Evolutionary conservation across 2,888 invertebrate species (phyloP).

Genomic region (Chrysolina haemoptera): DNA sequence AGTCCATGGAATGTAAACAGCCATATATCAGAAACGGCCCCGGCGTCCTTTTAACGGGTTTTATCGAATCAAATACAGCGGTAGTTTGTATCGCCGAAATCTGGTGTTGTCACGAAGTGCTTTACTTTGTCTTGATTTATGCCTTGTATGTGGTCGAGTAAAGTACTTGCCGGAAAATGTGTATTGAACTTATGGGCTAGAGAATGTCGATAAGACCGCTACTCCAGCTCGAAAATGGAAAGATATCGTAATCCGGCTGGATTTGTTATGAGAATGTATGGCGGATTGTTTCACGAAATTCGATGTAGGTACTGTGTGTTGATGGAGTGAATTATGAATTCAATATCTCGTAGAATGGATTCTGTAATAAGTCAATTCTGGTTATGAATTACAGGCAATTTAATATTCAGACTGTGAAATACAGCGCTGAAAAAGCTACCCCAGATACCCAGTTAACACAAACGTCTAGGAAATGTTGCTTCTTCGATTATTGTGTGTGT

Average conservation of each 20-base stretch:
- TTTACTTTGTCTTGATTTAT: conserved; percentile 63
- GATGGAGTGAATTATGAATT: not conserved
- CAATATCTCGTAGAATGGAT: not conserved
- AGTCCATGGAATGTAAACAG: conserved; percentile 28
- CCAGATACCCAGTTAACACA: too few species aligned
- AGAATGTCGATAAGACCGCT: not conserved
- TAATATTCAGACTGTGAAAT: too few species aligned
- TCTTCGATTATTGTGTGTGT: too few species aligned
- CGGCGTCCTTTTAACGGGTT: conserved; percentile 40
- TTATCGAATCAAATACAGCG: conserved; percentile 53
- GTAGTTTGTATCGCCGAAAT: conserved; percentile 65
- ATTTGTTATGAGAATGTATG: not conserved
- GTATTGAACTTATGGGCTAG: conserved; percentile 6
- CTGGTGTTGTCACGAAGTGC: conserved; percentile 65
- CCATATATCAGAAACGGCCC: conserved; percentile 41
- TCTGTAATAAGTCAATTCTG: too few species aligned
- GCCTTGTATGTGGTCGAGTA: conserved; percentile 60
- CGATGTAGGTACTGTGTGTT: not conserved
- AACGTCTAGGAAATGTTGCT: too few species aligned
- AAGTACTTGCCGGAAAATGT: conserved; percentile 15
- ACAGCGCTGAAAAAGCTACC: too few species aligned
- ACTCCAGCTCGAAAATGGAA: not conserved
- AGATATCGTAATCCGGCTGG: conserved; percentile 1
- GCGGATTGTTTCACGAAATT: not conserved
- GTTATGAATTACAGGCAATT: too few species aligned